Base-by-base conservation (phyloP, 1,140 invertebrate species). In the Temnothorax longispinosus region DNA sequence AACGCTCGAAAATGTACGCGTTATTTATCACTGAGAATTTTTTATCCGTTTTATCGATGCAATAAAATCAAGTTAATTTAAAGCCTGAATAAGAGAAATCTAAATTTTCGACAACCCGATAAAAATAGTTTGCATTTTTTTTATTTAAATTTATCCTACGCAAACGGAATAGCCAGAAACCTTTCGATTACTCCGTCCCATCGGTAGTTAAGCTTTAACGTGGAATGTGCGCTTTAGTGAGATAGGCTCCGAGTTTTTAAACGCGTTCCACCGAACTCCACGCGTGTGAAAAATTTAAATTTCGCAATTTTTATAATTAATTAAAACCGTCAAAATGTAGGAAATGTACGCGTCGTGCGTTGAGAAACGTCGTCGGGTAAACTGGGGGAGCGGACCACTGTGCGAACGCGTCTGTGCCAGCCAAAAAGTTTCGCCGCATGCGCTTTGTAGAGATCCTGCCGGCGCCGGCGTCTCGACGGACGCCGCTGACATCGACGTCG, bases 311-410 rank as follows among this genome's bases (percentile, higher is more conserved):
- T 67, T 64, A 47, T 69, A 52, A 52, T 67, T 69, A 52, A 81
- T 35, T 54, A 18, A 18, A 7, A 80, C 32, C 32, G 27, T 35
- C 18, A 64, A 78, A 27, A 32, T 18, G 38, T 67, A 81, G 84
- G 21, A n/a, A 69, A 80, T 75, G 50, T 62, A 21, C 58, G 44
- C 87, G 89, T 90, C 44, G 50, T 56, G 82, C 76, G 71, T 27
- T 87, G 69, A 54, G 13, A 90, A 92, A 86, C 86, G 89, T 78
- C 91, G 89, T 81, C 84, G 85, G 84, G 69, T 88, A 88, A 93
- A 93, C 93, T 93, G 91, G 85, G 88, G 87, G 69, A 71, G 64
- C 52, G 64, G 27, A 76, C 71, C 67, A n/a, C 80, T 41, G n/a
- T 84, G 71, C 76, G 85, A 85, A 78, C 85, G 89, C 88, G 77